Percentiles rank a stretch among this genome's conserved stretches.
phyloP scores from a whole-genome alignment of 2,113 vertebrate species.

The cattle (Bos taurus) region ARS-UCD2.0 NC_037347.1:54434001-54434500 shows the following conservation, averaged over 20 bases:
- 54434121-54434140: neutral
- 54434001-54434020: neutral
- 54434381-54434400: neutral
- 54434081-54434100: neutral
- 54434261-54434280: neutral
- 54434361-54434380: neutral
- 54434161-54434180: neutral
- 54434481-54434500: neutral
- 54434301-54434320: accelerated
- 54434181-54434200: neutral
- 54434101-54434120: neutral
- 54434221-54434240: neutral
- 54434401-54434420: neutral
- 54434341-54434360: neutral
- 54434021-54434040: neutral
- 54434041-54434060: neutral
- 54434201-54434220: neutral
- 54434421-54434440: neutral
- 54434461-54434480: neutral
- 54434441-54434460: neutral
- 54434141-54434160: neutral
- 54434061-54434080: neutral
- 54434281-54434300: neutral
- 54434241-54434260: neutral
- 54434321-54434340: neutral